A percentile compares a stretch with the other conserved stretches of the same genome.
Conservation (phyloP, 2,113 vertebrate species). For the Neopipo cinnamomea region DNA sequence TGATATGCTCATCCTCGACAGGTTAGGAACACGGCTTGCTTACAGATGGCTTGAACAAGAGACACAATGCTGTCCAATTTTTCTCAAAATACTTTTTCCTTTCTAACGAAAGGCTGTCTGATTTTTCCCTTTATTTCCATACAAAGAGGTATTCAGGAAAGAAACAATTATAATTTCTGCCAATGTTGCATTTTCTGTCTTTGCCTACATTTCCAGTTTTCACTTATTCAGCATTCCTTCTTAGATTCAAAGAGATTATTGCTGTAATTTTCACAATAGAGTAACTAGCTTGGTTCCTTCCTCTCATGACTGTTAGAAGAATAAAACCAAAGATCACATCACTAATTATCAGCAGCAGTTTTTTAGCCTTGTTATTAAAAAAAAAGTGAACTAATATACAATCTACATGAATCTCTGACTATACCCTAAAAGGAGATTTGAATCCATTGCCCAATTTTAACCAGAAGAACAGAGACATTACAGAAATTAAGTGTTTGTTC, state of each 20-base stretch:
- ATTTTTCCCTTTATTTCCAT: background rate
- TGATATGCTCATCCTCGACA: background rate
- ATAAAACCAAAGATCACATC: background rate
- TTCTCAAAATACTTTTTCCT: background rate
- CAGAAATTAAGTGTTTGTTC: background rate
- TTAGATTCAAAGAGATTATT: background rate
- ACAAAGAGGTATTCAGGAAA: background rate
- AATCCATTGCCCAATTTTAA: background rate
- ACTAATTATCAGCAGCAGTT: background rate
- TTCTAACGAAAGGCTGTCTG: background rate
- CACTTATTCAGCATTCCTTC: background rate
- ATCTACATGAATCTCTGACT: background rate
- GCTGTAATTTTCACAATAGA: background rate
- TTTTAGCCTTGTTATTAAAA: background rate
- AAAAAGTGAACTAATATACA: background rate
- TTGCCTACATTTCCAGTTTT: background rate
- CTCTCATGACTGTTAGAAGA: background rate
- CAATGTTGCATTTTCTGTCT: background rate
- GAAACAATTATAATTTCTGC: background rate
- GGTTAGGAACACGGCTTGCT: background rate
- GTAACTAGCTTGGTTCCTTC: background rate
- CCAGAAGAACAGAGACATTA: background rate
- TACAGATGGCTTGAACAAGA: background rate
- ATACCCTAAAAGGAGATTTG: background rate
- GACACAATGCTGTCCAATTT: background rate